A percentile compares a stretch with the other conserved stretches of the same genome.
Evolutionary conservation across 2,113 vertebrate species (phyloP).

Genomic region (Orycteropus afer): DNA sequence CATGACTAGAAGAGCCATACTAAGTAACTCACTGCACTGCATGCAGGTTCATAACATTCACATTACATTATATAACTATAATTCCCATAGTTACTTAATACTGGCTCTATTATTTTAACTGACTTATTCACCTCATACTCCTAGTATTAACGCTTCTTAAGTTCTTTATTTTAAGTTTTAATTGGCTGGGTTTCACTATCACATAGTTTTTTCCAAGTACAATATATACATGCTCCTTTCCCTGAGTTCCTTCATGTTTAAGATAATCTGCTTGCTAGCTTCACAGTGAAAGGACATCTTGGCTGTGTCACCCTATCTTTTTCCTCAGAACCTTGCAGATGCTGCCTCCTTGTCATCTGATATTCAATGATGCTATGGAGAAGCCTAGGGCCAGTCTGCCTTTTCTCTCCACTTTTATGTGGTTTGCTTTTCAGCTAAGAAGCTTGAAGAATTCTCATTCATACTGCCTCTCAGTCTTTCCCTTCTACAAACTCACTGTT

Average conservation of each 20-base stretch:
- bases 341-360: not conserved
- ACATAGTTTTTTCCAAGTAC: not conserved
- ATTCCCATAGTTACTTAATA: not conserved
- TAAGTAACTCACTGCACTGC: too few species aligned
- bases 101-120: not conserved
- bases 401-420: not conserved
- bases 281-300: not conserved
- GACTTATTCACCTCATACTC: not conserved
- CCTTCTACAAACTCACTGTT: not conserved
- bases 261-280: not conserved
- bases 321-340: not conserved
- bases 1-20: too few species aligned
- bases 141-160: not conserved
- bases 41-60: not conserved
- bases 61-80: not conserved
- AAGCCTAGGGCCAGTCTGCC: not conserved
- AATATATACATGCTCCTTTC: not conserved
- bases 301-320: not conserved
- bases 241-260: not conserved
- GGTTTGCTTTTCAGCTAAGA: constrained; percentile 26
- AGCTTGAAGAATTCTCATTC: constrained; percentile 36
- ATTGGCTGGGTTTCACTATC: not conserved
- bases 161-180: not conserved
- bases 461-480: not conserved
- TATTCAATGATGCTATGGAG: not conserved